Percentiles rank a stretch among this genome's conserved stretches.
These are phyloP conservation scores for Gymnoscopelus braueri DNA, from an alignment of 2,797 vertebrate genomes.

Conservation along the genomic window DNA sequence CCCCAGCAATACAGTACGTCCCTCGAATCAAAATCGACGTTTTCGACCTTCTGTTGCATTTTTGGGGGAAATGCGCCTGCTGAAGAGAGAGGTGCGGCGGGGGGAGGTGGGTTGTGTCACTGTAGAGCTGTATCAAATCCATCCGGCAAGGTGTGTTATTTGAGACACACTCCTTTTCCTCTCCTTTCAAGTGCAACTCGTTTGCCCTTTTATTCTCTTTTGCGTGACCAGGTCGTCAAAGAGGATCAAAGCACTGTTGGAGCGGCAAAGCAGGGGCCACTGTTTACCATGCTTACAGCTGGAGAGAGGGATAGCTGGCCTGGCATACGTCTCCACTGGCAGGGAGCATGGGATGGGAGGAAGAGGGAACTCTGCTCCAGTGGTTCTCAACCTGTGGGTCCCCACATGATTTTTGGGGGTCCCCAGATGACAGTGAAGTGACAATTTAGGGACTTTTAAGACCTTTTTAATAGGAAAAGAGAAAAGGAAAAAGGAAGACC, in stretches of 20 bases:
- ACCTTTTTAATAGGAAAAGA: too few relatives aligned
- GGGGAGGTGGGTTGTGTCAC: too few relatives aligned
- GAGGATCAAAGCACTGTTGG: conserved; percentile 63
- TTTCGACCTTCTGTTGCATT: too few relatives aligned
- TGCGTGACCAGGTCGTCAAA: conserved; percentile 62
- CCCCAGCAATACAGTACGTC: too few relatives aligned
- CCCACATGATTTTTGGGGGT: too few relatives aligned
- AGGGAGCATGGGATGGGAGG: background rate
- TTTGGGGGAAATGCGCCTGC: too few relatives aligned
- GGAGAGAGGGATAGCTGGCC: conserved; percentile 46
- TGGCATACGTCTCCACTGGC: background rate
- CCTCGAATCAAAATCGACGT: too few relatives aligned
- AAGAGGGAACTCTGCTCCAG: conserved; percentile 1
- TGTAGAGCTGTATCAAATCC: conserved; percentile 48
- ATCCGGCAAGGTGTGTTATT: conserved; percentile 69
- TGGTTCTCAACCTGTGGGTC: background rate
- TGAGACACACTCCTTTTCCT: conserved; percentile 66
- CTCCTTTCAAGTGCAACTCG: conserved; percentile 67
- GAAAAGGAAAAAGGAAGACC: too few relatives aligned
- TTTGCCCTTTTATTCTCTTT: conserved; percentile 55
- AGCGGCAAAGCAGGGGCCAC: conserved; percentile 42
- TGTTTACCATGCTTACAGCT: conserved; percentile 70
- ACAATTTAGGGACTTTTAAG: too few relatives aligned
- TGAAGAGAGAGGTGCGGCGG: too few relatives aligned
- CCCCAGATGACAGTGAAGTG: too few relatives aligned